phyloP scores from a whole-genome alignment of 2,113 vertebrate genomes.

The Thryonomys swinderianus region DNA sequence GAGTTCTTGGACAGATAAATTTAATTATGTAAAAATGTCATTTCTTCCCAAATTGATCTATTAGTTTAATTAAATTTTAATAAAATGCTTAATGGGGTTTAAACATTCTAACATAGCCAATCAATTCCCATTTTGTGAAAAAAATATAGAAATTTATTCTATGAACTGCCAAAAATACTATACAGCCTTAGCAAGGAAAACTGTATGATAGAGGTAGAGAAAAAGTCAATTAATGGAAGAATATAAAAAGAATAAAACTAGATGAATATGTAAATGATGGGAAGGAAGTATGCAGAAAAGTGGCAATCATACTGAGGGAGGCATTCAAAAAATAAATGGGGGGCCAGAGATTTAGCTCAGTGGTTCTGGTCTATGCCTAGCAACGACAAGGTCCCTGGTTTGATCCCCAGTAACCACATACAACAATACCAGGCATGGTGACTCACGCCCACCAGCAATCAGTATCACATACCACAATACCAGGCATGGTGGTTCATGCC shows the following conservation, averaged over 20 bases:
- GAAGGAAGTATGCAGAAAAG: background rate
- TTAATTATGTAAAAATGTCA: slow-evolving; percentile 40
- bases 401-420: too few species aligned
- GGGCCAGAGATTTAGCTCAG: too few species aligned
- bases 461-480: too few species aligned
- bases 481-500: too few species aligned
- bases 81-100: background rate
- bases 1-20: background rate
- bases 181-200: background rate
- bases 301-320: background rate
- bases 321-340: background rate
- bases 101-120: background rate
- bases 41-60: background rate
- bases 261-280: background rate
- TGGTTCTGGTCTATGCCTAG: too few species aligned
- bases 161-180: background rate
- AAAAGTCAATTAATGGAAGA: background rate
- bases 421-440: too few species aligned
- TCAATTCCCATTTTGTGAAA: slow-evolving; percentile 27
- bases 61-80: slow-evolving; percentile 4
- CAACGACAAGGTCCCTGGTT: too few species aligned
- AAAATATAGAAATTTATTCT: slow-evolving; percentile 41
- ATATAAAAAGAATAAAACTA: background rate
- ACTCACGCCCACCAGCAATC: too few species aligned
- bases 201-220: background rate